phyloP scores from a whole-genome alignment of 1,140 invertebrate genomes.

The Tetramorium alpestre region DNA sequence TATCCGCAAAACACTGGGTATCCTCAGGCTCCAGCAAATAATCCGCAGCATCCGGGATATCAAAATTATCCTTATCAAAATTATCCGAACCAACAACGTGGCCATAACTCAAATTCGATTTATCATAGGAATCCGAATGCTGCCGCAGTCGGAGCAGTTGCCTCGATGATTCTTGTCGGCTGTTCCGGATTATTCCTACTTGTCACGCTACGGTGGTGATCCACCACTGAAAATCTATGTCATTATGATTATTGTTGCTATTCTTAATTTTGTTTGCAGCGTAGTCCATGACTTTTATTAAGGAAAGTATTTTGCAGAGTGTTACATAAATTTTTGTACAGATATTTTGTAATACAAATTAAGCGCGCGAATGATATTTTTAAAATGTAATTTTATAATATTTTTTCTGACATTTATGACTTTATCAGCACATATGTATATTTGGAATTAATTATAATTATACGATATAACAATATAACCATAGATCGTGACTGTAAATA shows the following conservation, averaged over 20 bases:
- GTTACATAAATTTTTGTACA: constrained; percentile 9
- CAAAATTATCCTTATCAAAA: constrained; percentile 66
- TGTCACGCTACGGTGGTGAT: neutral
- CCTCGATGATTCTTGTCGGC: constrained; percentile 17
- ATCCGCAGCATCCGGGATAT: constrained; percentile 71
- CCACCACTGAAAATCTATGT: neutral
- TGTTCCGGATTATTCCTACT: constrained; percentile 18
- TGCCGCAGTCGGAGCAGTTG: neutral
- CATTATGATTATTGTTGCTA: constrained; percentile 5
- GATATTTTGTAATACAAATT: constrained; percentile 20
- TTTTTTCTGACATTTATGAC: neutral
- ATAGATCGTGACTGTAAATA: neutral
- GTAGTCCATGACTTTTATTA: constrained; percentile 6
- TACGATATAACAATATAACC: neutral
- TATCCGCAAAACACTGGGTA: constrained; percentile 64
- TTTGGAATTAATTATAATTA: neutral
- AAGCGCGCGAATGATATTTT: neutral
- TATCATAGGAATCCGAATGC: constrained; percentile 25
- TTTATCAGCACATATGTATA: neutral
- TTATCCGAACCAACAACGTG: constrained; percentile 49
- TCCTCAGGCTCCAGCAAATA: constrained; percentile 58
- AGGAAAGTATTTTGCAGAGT: constrained; percentile 2
- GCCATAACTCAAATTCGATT: constrained; percentile 60
- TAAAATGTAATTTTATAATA: neutral
- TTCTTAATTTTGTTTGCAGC: neutral